Base-by-base conservation (phyloP, 2,113 vertebrate genomes). In the Thomomys bottae region DNA sequence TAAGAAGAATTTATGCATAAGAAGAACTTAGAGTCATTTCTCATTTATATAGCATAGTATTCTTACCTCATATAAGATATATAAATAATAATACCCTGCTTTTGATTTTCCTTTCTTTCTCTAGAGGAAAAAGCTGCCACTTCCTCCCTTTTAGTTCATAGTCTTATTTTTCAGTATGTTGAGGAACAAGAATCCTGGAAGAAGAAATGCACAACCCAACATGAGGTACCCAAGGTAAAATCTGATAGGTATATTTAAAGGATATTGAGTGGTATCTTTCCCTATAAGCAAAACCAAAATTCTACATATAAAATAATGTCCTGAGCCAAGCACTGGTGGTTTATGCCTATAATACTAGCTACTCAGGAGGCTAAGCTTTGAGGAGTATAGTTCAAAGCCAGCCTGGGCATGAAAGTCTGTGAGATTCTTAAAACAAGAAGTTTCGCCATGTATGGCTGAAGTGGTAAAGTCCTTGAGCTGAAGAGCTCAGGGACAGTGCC, bases 81-180 rank as follows among this genome's bases (percentile, higher is more conserved):
- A 54, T 92, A 76, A 92, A 87, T 89, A 80, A 30, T 93, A 95
- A 90, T 92, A 66, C 0, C 2, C 4, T 91, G 20, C 32, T 92
- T 92, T 93, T 83, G 24, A 66, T 87, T 49, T 57, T 71, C 67
- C 64, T 91, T 82, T 78, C 91, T 34, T 57, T 63, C 61, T 76
- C 54, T 94, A 98, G 98, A 98, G 81, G 94, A 97, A 91, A 89
- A 96, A 91, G 98, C 98, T 84, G 97, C 97, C 30, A 87, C 97
- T 20, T 97, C 98, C 45, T 97, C 98, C 0, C 11, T 96, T 95
- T 96, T 98, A 90, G 98, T 98, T 71, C 97, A 98, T 63, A 97
- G 95, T 34, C 97, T 98, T 71, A 97, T 98, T 92, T 98, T 98
- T 75, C 97, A 97, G 75, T 98, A 97, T 7, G 96, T 98, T 88